These are phyloP conservation scores for Pseudomyrmex pallidus DNA, from an alignment of 1,140 invertebrate species.

Conservation along the genomic window DNA sequence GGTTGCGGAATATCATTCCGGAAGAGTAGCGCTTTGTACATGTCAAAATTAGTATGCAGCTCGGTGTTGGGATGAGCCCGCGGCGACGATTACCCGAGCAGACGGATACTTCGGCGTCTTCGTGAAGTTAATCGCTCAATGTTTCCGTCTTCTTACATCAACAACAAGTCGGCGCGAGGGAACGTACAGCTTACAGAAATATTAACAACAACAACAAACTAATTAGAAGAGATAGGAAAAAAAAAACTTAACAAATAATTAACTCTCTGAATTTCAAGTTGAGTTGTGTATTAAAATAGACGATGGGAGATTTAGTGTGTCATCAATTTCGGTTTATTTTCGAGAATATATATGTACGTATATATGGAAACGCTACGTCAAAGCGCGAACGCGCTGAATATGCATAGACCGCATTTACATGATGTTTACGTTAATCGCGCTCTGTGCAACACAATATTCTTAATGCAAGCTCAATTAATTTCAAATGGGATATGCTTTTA, in stretches of 20 bases:
- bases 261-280: background rate
- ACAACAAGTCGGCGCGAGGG: background rate
- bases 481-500: constrained; percentile 9
- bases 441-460: constrained; percentile 40
- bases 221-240: background rate
- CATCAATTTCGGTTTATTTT: constrained; percentile 23
- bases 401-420: constrained; percentile 50
- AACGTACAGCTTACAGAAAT: background rate
- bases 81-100: constrained; percentile 13
- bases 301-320: constrained; percentile 4
- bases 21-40: background rate
- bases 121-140: constrained; percentile 22
- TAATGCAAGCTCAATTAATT: constrained; percentile 38
- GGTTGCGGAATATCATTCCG: too few relatives aligned
- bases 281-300: background rate
- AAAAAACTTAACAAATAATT: background rate
- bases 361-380: background rate
- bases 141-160: constrained; percentile 12
- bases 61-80: background rate
- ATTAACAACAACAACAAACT: too few relatives aligned
- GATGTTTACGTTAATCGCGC: constrained; percentile 46
- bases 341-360: background rate
- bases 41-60: constrained; percentile 50
- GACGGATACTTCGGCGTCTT: background rate
- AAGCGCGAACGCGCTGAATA: constrained; percentile 38